A percentile compares a stretch with the other conserved stretches of the same genome.
phyloP scores from a whole-genome alignment of 2,797 vertebrate species.

The Lycodopsis pacificus region DNA sequence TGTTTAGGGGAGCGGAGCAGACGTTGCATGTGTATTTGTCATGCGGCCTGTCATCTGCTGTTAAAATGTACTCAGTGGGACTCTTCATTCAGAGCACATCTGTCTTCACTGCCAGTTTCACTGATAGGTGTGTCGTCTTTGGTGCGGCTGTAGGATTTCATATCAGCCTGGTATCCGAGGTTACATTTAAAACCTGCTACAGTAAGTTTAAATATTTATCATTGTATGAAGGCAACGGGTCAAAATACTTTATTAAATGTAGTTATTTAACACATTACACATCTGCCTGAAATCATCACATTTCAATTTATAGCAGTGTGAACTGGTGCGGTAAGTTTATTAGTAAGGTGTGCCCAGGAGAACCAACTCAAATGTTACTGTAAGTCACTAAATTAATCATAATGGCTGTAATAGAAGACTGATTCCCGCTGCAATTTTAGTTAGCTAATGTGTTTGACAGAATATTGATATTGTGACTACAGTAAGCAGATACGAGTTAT shows the following conservation, averaged over 20 bases:
- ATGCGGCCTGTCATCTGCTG: slow-evolving; percentile 44
- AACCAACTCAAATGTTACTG: neutral
- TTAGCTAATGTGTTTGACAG: neutral
- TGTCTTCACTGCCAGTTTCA: slow-evolving; percentile 20
- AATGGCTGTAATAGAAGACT: rapidly evolving
- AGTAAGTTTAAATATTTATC: neutral
- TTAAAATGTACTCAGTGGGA: slow-evolving; percentile 39
- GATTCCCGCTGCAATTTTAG: neutral
- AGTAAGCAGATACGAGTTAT: no score
- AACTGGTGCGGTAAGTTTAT: neutral
- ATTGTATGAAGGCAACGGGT: neutral
- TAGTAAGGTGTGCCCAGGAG: neutral
- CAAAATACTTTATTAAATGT: neutral
- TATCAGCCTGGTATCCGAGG: neutral
- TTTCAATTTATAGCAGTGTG: neutral
- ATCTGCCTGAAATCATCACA: neutral
- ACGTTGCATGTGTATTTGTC: slow-evolving; percentile 57
- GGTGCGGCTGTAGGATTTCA: neutral
- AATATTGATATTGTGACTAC: neutral
- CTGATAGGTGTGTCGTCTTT: neutral
- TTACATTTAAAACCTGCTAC: neutral
- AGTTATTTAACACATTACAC: neutral
- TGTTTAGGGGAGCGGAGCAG: slow-evolving; percentile 63
- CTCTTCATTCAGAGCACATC: slow-evolving; percentile 22
- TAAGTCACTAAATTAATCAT: neutral